Evolutionary conservation across 2,113 vertebrate genomes (phyloP), one percentile per base, ranked within the genome.

Genomic region (Lepus americanus): DNA sequence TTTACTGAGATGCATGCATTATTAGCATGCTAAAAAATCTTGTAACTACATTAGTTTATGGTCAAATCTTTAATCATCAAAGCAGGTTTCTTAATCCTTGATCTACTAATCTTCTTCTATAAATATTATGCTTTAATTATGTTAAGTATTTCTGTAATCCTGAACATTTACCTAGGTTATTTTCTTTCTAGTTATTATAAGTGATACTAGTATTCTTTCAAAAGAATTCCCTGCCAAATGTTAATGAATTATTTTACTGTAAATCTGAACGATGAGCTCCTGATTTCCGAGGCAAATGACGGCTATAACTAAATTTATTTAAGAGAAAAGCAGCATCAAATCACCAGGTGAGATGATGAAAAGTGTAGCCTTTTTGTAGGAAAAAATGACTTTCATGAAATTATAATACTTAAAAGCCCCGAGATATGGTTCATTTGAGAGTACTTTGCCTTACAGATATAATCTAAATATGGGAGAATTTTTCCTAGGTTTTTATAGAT

Each of bases 301-400:
- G 64, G 61, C 12, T 72, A 2, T 20, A 92, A 51, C 51, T 94
- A 97, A 96, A 95, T 82, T 96, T 97, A 55, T 66, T 93, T 31
- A 87, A 95, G 84, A 83, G 97, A 78, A 13, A 64, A 69, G 51
- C 59, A 73, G 63, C 13, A 88, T 51, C 84, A 95, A 87, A 86
- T 97, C 69, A 96, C 77, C 63, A 95, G 67, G 29, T 94, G 17
- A 95, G 70, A 90, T 73, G 59, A 66, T 98, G 91, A 95, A 82
- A 44, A 80, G 29, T 95, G 59, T 92, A 36, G 3, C 89, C 76
- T 95, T 87, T 64, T 31, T 95, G 25, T 89, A 59, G 22, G 2
- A 5, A 82, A 7, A 91, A 23, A 31, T 77, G 20, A 89, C 74
- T 76, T 94, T 76, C 91, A 70, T 83, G 49, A 95, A 94, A 97